phyloP scores from a whole-genome alignment of 1,140 invertebrate genomes.

The Drosophila carrolli region DNA sequence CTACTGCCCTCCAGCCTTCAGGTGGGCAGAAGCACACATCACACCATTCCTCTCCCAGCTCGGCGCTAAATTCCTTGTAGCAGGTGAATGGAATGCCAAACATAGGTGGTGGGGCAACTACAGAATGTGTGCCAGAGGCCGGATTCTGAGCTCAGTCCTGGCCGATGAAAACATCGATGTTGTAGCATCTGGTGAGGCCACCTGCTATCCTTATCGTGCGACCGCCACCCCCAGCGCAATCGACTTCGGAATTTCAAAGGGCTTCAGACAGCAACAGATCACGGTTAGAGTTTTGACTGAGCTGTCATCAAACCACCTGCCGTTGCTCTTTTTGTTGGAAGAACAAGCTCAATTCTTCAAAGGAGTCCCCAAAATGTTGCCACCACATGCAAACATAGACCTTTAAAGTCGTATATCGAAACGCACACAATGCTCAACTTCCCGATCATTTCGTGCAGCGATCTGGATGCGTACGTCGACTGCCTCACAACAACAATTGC shows the following conservation, averaged over 20 bases:
- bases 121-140: conserved; percentile 12
- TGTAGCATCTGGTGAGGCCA: conserved; percentile 12
- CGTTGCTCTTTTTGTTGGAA: no score
- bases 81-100: no score
- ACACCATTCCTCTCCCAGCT: no score
- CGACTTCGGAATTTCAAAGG: conserved; percentile 16
- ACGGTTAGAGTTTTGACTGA: no score
- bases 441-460: neutral
- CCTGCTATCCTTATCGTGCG: conserved; percentile 16
- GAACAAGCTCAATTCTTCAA: neutral
- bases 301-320: no score
- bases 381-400: conserved; percentile 1
- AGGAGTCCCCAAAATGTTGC: conserved; percentile 2
- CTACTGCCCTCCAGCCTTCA: no score
- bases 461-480: conserved; percentile 1
- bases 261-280: conserved; percentile 2
- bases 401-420: neutral
- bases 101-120: conserved; percentile 20
- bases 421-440: conserved; percentile 1
- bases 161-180: conserved; percentile 8
- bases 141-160: neutral
- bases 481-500: neutral
- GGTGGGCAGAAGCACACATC: no score
- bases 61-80: no score
- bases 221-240: conserved; percentile 21